A percentile compares a stretch with the other conserved stretches of the same genome.
These are phyloP conservation scores for Macrophya alboannulata DNA, from an alignment of 2,888 invertebrate genomes.

Conservation along the genomic window DNA sequence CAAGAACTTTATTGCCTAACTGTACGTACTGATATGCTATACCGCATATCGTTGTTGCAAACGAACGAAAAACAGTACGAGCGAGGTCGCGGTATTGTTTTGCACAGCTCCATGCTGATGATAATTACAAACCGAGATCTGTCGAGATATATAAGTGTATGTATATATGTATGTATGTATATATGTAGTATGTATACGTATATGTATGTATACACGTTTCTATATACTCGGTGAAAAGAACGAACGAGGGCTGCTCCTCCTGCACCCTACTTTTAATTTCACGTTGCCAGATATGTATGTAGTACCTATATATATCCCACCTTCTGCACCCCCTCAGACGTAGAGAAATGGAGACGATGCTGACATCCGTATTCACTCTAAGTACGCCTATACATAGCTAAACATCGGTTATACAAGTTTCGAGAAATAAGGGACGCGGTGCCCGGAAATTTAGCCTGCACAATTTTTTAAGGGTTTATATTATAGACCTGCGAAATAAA, in stretches of 20 bases:
- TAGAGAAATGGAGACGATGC: neutral
- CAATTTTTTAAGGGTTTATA: neutral
- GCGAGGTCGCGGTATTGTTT: constrained; percentile 32
- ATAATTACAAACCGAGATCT: constrained; percentile 46
- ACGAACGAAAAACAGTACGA: constrained; percentile 30
- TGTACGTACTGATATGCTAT: no score
- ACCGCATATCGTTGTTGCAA: neutral
- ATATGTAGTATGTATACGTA: neutral
- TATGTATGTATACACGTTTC: neutral
- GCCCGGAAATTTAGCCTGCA: neutral
- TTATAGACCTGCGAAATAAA: no score
- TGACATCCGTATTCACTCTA: neutral
- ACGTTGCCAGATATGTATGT: neutral
- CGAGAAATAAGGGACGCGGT: neutral
- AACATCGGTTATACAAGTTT: neutral
- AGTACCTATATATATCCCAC: neutral
- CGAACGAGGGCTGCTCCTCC: neutral
- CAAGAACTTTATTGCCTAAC: no score
- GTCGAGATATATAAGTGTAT: neutral
- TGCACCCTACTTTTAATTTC: constrained; percentile 24
- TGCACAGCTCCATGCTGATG: neutral
- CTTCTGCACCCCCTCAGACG: no score
- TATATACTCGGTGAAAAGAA: constrained; percentile 8
- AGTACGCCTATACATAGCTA: constrained; percentile 1
- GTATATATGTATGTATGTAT: neutral